These are phyloP conservation scores for Brachionus calyciflorus DNA, from an alignment of 1,140 invertebrate species.

Conservation along the genomic window DNA sequence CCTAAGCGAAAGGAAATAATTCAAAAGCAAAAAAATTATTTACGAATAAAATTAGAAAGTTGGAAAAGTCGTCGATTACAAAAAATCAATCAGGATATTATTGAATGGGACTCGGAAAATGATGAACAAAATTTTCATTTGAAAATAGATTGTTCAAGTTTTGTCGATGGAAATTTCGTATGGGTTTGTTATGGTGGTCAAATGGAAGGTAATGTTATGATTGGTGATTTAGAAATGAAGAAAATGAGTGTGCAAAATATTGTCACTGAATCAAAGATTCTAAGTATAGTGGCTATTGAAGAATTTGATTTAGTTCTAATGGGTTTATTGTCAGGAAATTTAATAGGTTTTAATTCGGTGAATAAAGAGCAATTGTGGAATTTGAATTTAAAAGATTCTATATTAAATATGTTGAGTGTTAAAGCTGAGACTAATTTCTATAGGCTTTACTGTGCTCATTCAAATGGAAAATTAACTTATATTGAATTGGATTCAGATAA, in stretches of 20 bases:
- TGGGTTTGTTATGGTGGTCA: conserved; percentile 62
- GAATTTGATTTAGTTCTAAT: conserved; percentile 5
- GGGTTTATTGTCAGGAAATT: neutral
- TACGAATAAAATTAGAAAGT: conserved; percentile 48
- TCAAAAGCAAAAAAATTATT: conserved; percentile 56
- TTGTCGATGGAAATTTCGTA: conserved; percentile 55
- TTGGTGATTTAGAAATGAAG: conserved; percentile 55
- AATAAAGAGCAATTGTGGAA: conserved; percentile 2
- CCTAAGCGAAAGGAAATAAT: conserved; percentile 59
- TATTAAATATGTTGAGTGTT: neutral
- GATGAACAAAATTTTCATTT: conserved; percentile 48
- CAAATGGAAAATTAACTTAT: conserved; percentile 64
- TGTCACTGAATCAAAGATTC: conserved; percentile 49
- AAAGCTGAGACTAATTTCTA: neutral
- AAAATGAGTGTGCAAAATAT: conserved; percentile 60
- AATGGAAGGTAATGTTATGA: conserved; percentile 54
- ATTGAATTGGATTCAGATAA: conserved; percentile 51
- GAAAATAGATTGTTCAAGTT: conserved; percentile 19
- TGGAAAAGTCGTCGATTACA: conserved; percentile 46
- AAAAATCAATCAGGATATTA: conserved; percentile 57
- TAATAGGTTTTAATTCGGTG: conserved; percentile 19
- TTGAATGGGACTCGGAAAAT: conserved; percentile 52
- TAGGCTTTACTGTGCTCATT: conserved; percentile 61
- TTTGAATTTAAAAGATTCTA: conserved; percentile 8
- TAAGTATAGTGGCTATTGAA: neutral